These are phyloP conservation scores for Leucozona laternaria DNA, from an alignment of 2,888 invertebrate species.

Conservation along the genomic window DNA sequence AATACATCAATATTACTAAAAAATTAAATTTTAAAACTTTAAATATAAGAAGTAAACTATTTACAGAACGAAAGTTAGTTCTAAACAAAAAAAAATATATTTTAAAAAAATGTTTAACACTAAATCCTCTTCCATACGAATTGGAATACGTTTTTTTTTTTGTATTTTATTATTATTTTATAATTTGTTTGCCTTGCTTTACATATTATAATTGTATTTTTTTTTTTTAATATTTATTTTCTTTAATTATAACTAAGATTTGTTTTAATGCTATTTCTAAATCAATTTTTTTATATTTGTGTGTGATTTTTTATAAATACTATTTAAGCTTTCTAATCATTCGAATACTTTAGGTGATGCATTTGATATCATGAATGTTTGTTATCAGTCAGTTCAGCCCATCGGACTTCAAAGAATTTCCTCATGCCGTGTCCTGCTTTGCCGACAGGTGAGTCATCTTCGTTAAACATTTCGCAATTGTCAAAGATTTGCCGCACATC, in stretches of 20 bases:
- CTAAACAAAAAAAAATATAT: conserved; percentile 30
- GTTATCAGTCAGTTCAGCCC: conserved; percentile 88
- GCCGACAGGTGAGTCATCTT: conserved; percentile 98
- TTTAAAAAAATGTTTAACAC: conserved; percentile 56
- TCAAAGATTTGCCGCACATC: conserved; percentile 98
- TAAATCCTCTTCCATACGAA: conserved; percentile 71
- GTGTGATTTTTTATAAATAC: conserved; percentile 70
- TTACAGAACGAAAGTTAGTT: conserved; percentile 65
- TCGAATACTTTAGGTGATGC: conserved; percentile 79
- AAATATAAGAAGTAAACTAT: conserved; percentile 61
- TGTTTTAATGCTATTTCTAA: conserved; percentile 65
- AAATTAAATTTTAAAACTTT: conserved; percentile 36
- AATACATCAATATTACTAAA: conserved; percentile 31
- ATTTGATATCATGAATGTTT: conserved; percentile 84
- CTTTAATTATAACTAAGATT: conserved; percentile 63
- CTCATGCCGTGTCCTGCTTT: conserved; percentile 97
- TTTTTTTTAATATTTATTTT: conserved; percentile 9
- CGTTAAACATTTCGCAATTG: conserved; percentile 99
- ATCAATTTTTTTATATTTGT: conserved; percentile 47
- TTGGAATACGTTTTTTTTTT: conserved; percentile 61
- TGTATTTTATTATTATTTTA: conserved; percentile 45
- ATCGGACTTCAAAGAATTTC: conserved; percentile 95
- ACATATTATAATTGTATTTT: conserved; percentile 66
- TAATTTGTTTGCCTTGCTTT: conserved; percentile 73
- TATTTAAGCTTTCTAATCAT: conserved; percentile 76